These are phyloP conservation scores for Battus philenor DNA, from an alignment of 1,140 invertebrate genomes.

Conservation along the genomic window DNA sequence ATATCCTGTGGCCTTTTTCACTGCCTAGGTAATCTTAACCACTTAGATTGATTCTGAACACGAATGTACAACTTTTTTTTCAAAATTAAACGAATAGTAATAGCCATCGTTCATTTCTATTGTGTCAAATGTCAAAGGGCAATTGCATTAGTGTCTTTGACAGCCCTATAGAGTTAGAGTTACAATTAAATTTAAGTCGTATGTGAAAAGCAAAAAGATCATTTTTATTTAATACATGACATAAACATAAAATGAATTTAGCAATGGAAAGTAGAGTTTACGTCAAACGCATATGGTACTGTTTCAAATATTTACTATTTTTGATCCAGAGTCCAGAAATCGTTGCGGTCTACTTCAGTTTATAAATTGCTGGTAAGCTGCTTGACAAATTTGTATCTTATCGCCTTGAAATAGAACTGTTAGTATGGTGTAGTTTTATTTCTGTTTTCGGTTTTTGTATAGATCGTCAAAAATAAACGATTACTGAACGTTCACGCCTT, in stretches of 20 bases:
- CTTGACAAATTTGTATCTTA: background rate
- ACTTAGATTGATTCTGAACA: too few species aligned
- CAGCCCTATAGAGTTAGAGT: constrained; percentile 17
- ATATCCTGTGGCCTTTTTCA: too few species aligned
- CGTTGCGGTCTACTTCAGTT: background rate
- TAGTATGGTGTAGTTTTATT: background rate
- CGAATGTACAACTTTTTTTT: constrained; percentile 1
- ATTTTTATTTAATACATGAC: constrained; percentile 14
- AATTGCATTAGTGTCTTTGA: constrained; percentile 32
- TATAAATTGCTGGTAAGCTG: background rate
- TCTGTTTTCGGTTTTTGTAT: background rate
- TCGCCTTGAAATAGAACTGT: background rate
- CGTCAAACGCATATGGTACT: background rate
- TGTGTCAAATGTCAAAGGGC: constrained; percentile 37
- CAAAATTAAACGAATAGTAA: constrained; percentile 23
- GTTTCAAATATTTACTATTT: background rate
- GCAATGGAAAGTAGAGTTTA: constrained; percentile 1
- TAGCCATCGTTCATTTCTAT: constrained; percentile 36
- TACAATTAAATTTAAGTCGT: background rate
- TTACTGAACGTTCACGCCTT: constrained; percentile 10
- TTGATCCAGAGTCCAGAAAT: too few species aligned
- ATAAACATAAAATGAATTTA: background rate
- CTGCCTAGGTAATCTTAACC: too few species aligned
- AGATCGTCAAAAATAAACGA: constrained; percentile 8
- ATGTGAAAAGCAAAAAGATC: background rate